phyloP scores from a whole-genome alignment of 2,797 vertebrate genomes.

The Danio jaintianensis region DNA sequence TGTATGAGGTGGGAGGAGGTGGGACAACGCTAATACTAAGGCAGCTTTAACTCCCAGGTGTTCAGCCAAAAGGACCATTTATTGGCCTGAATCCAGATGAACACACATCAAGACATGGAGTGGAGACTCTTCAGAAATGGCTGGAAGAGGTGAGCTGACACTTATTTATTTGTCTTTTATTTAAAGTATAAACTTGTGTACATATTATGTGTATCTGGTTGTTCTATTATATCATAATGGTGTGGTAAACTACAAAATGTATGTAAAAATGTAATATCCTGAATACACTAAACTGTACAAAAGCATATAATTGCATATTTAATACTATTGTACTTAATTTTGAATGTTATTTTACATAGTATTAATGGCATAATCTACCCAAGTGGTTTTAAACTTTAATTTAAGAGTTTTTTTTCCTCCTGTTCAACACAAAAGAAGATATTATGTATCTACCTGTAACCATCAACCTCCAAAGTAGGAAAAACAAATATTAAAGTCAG shows the following conservation, averaged over 20 bases:
- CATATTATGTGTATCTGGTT: background rate
- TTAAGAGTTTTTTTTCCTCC: no score
- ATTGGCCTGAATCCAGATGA: background rate
- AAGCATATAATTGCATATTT: no score
- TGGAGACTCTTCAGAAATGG: background rate
- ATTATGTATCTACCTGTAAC: no score
- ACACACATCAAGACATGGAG: constrained; percentile 11
- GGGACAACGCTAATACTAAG: background rate
- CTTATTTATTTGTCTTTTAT: background rate
- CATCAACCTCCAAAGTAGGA: no score
- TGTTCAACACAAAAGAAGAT: no score
- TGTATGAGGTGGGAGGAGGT: constrained; percentile 14
- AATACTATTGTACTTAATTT: no score
- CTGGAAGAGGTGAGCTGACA: constrained; percentile 8
- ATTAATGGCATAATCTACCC: no score
- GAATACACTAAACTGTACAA: no score
- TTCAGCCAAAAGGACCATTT: background rate
- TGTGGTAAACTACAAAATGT: background rate
- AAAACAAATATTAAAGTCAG: no score
- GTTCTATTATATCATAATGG: background rate
- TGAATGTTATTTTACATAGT: no score
- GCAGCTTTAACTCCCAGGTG: background rate
- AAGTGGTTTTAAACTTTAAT: no score
- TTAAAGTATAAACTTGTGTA: background rate
- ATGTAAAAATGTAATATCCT: background rate